Conservation (phyloP, 2,113 vertebrate species). For the Oreochromis tanganicae region DNA sequence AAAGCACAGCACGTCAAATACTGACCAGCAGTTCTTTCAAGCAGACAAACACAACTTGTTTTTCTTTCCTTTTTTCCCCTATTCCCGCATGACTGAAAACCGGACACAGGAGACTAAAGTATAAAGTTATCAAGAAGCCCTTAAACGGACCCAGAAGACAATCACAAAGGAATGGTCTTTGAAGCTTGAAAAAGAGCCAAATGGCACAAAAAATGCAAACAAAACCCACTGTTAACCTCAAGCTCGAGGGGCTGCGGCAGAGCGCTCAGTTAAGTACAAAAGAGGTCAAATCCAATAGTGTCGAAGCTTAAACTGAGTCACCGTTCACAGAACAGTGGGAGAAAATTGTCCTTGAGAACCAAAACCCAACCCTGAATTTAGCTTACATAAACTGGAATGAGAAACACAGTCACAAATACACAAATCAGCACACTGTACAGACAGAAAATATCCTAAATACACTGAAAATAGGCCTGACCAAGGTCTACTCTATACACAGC, state of each 20-base stretch:
- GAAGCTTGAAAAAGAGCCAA: slow-evolving; percentile 23
- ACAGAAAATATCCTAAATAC: background rate
- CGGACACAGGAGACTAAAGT: background rate
- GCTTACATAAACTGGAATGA: slow-evolving; percentile 22
- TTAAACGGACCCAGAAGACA: background rate
- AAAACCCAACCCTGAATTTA: background rate
- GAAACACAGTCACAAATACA: background rate
- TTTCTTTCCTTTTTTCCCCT: background rate
- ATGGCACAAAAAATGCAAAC: slow-evolving; percentile 8
- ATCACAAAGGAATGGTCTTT: slow-evolving; percentile 33
- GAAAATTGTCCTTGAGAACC: background rate
- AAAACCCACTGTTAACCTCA: background rate
- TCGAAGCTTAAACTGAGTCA: background rate
- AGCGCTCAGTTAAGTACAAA: background rate
- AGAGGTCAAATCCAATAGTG: background rate
- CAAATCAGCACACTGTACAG: background rate
- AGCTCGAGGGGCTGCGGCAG: background rate
- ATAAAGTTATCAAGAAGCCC: background rate
- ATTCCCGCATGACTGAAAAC: slow-evolving; percentile 20
- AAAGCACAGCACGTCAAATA: slow-evolving; percentile 52
- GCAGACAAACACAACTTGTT: slow-evolving; percentile 42
- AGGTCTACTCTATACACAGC: background rate
- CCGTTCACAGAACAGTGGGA: slow-evolving; percentile 54
- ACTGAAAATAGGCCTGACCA: background rate
- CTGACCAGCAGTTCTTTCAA: slow-evolving; percentile 49